phyloP scores from a whole-genome alignment of 2,888 invertebrate genomes.

The Heteromyza rotundicornis region DNA sequence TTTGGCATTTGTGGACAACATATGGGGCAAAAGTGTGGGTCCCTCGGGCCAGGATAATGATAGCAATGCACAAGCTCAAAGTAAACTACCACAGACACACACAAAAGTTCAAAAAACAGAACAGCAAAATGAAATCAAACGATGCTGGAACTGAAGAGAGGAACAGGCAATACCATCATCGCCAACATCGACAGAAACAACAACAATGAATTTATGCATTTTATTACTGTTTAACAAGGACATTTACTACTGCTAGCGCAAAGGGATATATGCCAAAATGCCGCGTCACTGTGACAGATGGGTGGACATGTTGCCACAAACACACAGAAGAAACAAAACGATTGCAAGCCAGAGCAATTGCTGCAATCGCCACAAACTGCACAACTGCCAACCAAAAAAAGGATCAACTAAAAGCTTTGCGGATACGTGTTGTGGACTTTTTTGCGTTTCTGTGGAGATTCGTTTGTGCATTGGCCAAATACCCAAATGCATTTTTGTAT shows the following conservation, averaged over 20 bases:
- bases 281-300: background rate
- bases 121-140: background rate
- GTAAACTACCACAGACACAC: background rate
- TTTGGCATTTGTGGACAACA: too few relatives aligned
- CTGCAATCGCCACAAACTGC: too few relatives aligned
- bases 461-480: background rate
- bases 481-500: background rate
- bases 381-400: background rate
- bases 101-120: background rate
- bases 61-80: background rate
- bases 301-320: background rate
- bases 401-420: background rate
- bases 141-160: background rate
- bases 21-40: too few relatives aligned
- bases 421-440: background rate
- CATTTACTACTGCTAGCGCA: background rate
- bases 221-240: slow-evolving; percentile 1
- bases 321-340: background rate
- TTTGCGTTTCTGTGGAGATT: background rate
- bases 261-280: too few relatives aligned
- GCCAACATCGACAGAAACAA: background rate
- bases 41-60: too few relatives aligned
- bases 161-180: background rate
- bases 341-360: background rate
- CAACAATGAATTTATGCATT: background rate